Conservation (phyloP, 2,888 invertebrate genomes). For the Heliconius ethilla region DNA sequence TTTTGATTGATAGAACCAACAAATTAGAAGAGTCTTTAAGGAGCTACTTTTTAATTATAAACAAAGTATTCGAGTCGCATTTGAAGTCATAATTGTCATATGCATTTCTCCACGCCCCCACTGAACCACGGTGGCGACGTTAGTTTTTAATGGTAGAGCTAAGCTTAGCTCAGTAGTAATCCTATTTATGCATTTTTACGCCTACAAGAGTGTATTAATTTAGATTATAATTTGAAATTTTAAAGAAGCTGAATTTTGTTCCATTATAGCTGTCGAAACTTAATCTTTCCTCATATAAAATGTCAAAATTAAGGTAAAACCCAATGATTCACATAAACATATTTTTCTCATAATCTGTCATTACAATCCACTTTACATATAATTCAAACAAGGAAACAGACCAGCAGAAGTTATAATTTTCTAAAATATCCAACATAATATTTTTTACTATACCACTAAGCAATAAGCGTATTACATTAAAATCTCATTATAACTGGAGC, state of each 20-base stretch:
- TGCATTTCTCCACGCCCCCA: not conserved
- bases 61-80: not conserved
- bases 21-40: not conserved
- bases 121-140: not conserved
- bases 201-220: too few relatives aligned
- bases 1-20: not conserved
- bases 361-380: not conserved
- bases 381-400: not conserved
- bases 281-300: not conserved
- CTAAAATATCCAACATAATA: not conserved
- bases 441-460: conserved; percentile 1
- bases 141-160: too few relatives aligned
- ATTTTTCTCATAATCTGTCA: not conserved
- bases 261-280: not conserved
- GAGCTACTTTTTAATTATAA: not conserved
- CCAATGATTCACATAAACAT: not conserved
- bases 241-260: not conserved
- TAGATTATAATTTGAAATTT: not conserved
- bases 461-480: conserved; percentile 17
- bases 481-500: conserved; percentile 24
- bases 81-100: not conserved
- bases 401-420: not conserved
- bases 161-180: too few relatives aligned
- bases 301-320: not conserved
- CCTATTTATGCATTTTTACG: not conserved